Evolutionary conservation across 2,113 vertebrate genomes (phyloP), one percentile per base, ranked within the genome.

Genomic region (Laterallus jamaicensis): DNA sequence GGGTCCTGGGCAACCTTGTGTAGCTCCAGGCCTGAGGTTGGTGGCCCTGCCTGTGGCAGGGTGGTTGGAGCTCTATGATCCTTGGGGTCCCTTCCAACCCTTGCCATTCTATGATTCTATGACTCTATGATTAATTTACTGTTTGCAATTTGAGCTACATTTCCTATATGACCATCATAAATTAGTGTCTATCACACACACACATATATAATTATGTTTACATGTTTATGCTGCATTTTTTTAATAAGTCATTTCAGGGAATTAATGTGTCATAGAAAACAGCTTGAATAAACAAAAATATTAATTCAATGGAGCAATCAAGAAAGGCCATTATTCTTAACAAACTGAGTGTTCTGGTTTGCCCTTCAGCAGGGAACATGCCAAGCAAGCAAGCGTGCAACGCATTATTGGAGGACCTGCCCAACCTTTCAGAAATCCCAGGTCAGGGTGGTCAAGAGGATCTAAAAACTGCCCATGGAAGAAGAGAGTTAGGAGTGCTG

Each of bases 241-340:
- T 9, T 1, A n/a, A 83, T 94, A 63, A 63, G 68, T 81, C 24
- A 88, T 92, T 86, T 74, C 58, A 86, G 37, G 73, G 86, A 91
- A 88, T 91, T 84, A 86, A 66, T 35, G 12, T 63, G 64, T 83
- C 86, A 86, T 55, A 73, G 67, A 95, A 96, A 95, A 74, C 59
- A 67, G 86, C 64, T 81, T 59, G 60, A 91, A 91, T 91, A 88
- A 94, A 81, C 44, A 83, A 75, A 64, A 69, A 71, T 77, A 66
- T n/a, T 49, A 88, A 82, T 90, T 85, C 75, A 83, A 39, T 12
- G 0, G 55, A 83, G 50, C 0, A 0, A 88, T 22, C 9, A 9
- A 82, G 79, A 77, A 35, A 83, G 68, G 83, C 16, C 42, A 60
- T 77, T 96, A 83, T 67, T 92, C 73, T 81, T 92, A 69, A 90